These are phyloP conservation scores for Galerucella calmariensis DNA, from an alignment of 2,888 invertebrate genomes.

Conservation along the genomic window DNA sequence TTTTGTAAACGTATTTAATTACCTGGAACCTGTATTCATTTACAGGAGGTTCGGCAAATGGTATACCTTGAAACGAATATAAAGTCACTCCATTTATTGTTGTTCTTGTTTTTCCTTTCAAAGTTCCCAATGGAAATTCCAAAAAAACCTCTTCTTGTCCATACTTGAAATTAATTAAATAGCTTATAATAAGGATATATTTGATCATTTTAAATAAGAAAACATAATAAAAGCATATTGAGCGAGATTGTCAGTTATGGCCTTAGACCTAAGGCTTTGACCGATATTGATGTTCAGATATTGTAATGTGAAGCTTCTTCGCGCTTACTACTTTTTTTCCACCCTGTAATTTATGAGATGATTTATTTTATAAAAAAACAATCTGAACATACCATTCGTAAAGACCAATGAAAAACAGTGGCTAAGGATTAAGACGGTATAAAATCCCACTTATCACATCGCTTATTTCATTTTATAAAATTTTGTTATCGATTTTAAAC, in stretches of 20 bases:
- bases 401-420: no score
- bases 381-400: no score
- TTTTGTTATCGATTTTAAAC: not conserved
- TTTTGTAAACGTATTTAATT: conserved; percentile 10
- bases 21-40: conserved; percentile 50
- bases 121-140: conserved; percentile 41
- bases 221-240: not conserved
- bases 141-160: conserved; percentile 34
- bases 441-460: not conserved
- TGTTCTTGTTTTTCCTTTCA: conserved; percentile 41
- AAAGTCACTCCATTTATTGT: conserved; percentile 41
- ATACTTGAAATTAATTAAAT: not conserved
- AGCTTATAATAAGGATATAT: not conserved
- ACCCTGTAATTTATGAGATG: no score
- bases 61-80: conserved; percentile 49
- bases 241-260: no score
- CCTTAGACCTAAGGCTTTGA: no score
- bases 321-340: no score
- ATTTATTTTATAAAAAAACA: no score
- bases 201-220: not conserved
- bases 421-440: not conserved
- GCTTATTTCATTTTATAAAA: no score
- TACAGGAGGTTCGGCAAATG: conserved; percentile 50
- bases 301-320: no score
- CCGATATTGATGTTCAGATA: no score